A percentile compares a stretch with the other conserved stretches of the same genome.
Evolutionary conservation across 64 coral and sea anemone species (phyloP).

Genomic region (Hydrozoanthus tunicans): DNA sequence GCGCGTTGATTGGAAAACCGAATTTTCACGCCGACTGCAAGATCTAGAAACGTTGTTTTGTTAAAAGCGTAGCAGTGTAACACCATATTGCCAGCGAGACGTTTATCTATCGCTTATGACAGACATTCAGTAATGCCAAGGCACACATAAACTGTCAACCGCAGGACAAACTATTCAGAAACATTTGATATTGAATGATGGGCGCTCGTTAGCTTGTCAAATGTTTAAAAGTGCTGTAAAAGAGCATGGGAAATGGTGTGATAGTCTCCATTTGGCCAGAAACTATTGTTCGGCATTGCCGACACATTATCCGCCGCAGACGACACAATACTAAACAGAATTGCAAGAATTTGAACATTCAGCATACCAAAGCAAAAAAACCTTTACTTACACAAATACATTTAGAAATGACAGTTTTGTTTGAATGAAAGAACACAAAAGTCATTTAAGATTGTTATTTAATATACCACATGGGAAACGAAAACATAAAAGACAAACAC

Average conservation of each 20-base stretch:
- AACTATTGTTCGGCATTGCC: neutral
- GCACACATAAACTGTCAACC: conserved; percentile 4
- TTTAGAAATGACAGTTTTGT: conserved; percentile 41
- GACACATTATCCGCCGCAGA: neutral
- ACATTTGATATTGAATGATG: conserved; percentile 4
- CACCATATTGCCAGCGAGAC: neutral
- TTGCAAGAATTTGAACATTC: neutral
- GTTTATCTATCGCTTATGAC: conserved; percentile 1
- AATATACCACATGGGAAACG: conserved; percentile 8
- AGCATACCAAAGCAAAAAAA: neutral
- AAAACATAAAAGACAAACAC: conserved; percentile 51
- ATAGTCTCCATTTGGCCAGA: neutral
- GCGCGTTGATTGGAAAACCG: neutral
- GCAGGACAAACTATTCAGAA: conserved; percentile 30
- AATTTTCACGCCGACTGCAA: neutral
- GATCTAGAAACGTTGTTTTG: neutral
- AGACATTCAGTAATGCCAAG: neutral
- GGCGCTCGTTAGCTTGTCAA: neutral
- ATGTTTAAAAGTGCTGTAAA: neutral
- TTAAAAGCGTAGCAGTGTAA: neutral
- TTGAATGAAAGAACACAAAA: conserved; percentile 13
- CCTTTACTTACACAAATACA: conserved; percentile 9
- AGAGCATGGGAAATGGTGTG: neutral
- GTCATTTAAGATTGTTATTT: conserved; percentile 43
- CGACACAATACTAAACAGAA: neutral